phyloP scores from a whole-genome alignment of 2,797 vertebrate species.

The Schizothorax lantsangensis region DNA sequence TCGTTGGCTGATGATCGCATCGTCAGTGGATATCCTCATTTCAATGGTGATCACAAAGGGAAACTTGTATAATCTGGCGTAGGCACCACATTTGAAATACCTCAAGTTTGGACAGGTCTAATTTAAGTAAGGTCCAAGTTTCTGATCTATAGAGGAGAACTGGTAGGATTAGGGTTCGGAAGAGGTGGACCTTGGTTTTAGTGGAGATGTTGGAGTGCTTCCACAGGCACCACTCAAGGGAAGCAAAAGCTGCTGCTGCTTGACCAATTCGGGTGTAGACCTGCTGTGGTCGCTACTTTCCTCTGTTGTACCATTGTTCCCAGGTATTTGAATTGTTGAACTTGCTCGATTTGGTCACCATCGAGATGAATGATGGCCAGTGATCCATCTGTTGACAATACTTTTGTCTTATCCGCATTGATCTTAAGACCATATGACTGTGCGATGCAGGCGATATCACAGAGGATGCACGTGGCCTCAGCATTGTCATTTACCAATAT shows the following conservation, averaged over 20 bases:
- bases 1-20: no score
- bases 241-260: background rate
- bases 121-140: no score
- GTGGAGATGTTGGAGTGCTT: no score
- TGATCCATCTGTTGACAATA: background rate
- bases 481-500: background rate
- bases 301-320: background rate
- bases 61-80: no score
- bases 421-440: background rate
- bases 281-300: background rate
- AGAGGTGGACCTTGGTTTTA: no score
- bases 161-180: no score
- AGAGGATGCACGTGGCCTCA: background rate
- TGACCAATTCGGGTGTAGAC: background rate
- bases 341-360: background rate
- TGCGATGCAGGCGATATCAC: background rate
- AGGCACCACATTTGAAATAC: no score
- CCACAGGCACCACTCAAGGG: no score
- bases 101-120: no score
- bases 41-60: no score
- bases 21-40: no score
- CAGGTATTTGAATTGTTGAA: background rate
- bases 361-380: background rate
- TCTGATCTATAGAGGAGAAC: no score
- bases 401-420: background rate